Evolutionary conservation across 2,888 invertebrate genomes (phyloP).

Genomic region (Brenthis ino): DNA sequence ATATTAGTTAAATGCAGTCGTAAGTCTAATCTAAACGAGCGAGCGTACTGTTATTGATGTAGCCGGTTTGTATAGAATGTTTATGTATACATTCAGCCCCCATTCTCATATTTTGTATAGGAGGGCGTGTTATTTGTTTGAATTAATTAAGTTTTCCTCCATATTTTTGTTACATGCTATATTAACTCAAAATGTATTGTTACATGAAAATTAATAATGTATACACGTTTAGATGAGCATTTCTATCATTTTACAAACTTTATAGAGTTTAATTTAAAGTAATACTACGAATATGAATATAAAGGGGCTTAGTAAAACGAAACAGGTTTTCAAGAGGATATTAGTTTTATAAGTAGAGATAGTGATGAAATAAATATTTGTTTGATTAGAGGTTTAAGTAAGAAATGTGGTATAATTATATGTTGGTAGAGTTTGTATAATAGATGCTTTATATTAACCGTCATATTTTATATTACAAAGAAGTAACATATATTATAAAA

Average conservation of each 20-base stretch:
- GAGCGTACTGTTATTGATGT: constrained; percentile 62
- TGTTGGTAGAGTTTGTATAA: too few species aligned
- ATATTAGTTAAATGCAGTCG: constrained; percentile 54
- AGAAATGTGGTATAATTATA: too few species aligned
- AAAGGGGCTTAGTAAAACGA: not conserved
- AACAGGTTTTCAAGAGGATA: too few species aligned
- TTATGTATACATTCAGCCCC: constrained; percentile 43
- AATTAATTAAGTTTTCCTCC: constrained; percentile 56
- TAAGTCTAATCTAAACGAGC: constrained; percentile 66
- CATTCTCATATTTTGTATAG: constrained; percentile 55
- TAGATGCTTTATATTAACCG: too few species aligned
- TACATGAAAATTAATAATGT: constrained; percentile 14
- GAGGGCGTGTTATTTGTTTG: constrained; percentile 57
- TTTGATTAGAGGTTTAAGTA: too few species aligned
- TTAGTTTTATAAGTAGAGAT: too few species aligned
- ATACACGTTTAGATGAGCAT: not conserved
- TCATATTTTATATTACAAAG: too few species aligned
- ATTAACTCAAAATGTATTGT: constrained; percentile 23
- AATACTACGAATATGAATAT: not conserved
- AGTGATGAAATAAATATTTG: too few species aligned
- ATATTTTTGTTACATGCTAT: constrained; percentile 47
- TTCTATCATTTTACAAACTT: not conserved
- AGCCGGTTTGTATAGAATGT: constrained; percentile 54
- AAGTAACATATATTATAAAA: too few species aligned
- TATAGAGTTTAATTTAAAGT: not conserved